Conservation (phyloP, 2,888 invertebrate species). For the Gymnocheta viridis region DNA sequence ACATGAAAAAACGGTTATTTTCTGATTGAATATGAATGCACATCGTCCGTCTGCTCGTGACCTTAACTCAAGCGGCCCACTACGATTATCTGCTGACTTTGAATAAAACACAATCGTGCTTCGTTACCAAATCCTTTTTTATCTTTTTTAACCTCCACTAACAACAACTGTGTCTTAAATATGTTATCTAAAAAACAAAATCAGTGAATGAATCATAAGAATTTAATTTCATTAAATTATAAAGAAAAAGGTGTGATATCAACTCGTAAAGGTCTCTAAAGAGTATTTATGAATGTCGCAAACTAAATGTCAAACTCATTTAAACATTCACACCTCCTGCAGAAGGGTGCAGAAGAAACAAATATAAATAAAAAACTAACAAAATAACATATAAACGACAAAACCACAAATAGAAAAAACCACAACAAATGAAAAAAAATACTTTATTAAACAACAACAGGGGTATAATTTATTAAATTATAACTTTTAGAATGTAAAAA, state of each 20-base stretch:
- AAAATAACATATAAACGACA: too few relatives aligned
- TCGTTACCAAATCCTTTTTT: not conserved
- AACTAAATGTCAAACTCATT: constrained; percentile 41
- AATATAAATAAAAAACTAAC: constrained; percentile 4
- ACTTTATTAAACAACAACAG: constrained; percentile 21
- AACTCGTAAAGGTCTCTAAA: constrained; percentile 4
- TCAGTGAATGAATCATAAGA: not conserved
- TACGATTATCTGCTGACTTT: too few relatives aligned
- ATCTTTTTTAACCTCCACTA: not conserved
- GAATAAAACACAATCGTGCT: not conserved
- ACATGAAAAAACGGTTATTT: too few relatives aligned
- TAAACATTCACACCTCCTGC: constrained; percentile 8
- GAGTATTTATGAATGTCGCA: constrained; percentile 9
- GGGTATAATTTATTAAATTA: constrained; percentile 52
- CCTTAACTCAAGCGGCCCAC: too few relatives aligned
- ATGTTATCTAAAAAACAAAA: too few relatives aligned
- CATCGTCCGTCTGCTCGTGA: too few relatives aligned
- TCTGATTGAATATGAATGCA: too few relatives aligned
- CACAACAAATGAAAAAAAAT: constrained; percentile 35
- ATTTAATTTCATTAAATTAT: not conserved
- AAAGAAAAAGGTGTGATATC: constrained; percentile 26
- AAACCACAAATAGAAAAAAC: constrained; percentile 1
- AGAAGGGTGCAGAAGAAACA: not conserved
- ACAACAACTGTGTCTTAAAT: not conserved
- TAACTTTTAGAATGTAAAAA: constrained; percentile 29